Percentiles rank a stretch among this genome's conserved stretches.
These are phyloP conservation scores for Gonioctena quinquepunctata DNA, from an alignment of 1,140 invertebrate genomes.

Conservation along the genomic window DNA sequence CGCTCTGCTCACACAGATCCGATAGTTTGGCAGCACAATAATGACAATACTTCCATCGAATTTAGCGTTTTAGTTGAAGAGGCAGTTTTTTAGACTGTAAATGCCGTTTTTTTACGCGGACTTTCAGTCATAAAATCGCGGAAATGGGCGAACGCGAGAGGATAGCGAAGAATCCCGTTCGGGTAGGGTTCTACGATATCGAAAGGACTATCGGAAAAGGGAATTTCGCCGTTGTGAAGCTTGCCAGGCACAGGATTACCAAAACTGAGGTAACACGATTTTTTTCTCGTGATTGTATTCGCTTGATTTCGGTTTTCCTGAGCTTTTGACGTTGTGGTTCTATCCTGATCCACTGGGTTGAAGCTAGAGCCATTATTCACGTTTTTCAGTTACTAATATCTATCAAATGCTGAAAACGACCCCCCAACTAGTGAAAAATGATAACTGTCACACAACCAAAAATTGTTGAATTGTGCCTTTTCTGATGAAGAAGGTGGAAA, in stretches of 20 bases:
- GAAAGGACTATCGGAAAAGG: constrained; percentile 97
- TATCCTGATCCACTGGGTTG: too few species aligned
- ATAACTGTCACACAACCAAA: too few species aligned
- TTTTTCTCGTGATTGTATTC: not conserved
- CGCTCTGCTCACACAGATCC: constrained; percentile 13
- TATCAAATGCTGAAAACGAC: too few species aligned
- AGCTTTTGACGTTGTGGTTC: too few species aligned
- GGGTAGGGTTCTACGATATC: constrained; percentile 96
- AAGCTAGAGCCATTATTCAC: too few species aligned
- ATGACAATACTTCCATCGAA: constrained; percentile 30
- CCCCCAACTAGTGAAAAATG: too few species aligned
- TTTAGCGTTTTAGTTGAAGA: constrained; percentile 22
- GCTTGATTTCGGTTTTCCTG: too few species aligned
- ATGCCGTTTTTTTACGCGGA: constrained; percentile 15
- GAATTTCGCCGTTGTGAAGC: constrained; percentile 98
- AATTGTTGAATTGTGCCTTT: too few species aligned
- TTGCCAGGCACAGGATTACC: constrained; percentile 95
- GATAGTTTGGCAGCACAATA: constrained; percentile 10
- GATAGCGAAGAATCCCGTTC: constrained; percentile 75
- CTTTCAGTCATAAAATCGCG: constrained; percentile 29
- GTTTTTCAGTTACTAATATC: too few species aligned
- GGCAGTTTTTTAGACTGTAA: not conserved
- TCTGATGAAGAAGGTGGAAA: too few species aligned
- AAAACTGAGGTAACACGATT: constrained; percentile 86
- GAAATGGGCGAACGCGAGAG: constrained; percentile 63